Conservation (phyloP, 2,797 vertebrate genomes). For the Anabacerthia variegaticeps region DNA sequence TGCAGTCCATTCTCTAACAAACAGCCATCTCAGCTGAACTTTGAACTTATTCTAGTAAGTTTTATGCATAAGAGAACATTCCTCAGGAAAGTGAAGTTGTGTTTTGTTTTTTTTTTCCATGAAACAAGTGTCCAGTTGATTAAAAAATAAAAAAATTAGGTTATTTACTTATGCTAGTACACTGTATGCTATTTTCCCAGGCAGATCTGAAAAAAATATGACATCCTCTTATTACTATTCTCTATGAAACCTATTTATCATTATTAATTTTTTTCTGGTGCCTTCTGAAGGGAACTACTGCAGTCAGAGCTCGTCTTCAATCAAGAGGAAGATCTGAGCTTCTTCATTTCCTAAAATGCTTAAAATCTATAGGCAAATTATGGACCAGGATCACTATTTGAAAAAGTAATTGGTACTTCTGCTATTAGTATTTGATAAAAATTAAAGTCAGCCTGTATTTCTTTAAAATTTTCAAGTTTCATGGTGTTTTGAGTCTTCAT, state of each 20-base stretch:
- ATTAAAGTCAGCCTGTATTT: neutral
- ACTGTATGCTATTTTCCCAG: neutral
- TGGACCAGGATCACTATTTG: neutral
- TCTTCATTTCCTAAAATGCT: neutral
- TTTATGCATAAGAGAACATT: neutral
- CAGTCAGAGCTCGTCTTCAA: neutral
- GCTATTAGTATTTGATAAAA: neutral
- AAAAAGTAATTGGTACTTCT: neutral
- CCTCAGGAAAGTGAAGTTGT: neutral
- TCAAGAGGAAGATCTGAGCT: neutral
- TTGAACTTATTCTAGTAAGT: neutral
- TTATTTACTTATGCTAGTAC: neutral
- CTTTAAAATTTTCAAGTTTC: neutral
- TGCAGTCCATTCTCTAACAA: neutral
- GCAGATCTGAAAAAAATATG: neutral
- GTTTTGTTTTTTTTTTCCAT: accelerated
- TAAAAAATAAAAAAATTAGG: neutral
- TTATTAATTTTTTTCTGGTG: neutral
- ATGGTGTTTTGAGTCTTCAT: neutral
- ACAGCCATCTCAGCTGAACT: neutral
- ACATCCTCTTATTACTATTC: neutral
- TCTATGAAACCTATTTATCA: neutral
- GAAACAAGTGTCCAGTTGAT: neutral
- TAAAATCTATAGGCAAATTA: neutral
- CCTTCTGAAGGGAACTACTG: neutral